These are phyloP conservation scores for Saccopteryx leptura DNA, from an alignment of 2,113 vertebrate genomes.

Conservation along the genomic window DNA sequence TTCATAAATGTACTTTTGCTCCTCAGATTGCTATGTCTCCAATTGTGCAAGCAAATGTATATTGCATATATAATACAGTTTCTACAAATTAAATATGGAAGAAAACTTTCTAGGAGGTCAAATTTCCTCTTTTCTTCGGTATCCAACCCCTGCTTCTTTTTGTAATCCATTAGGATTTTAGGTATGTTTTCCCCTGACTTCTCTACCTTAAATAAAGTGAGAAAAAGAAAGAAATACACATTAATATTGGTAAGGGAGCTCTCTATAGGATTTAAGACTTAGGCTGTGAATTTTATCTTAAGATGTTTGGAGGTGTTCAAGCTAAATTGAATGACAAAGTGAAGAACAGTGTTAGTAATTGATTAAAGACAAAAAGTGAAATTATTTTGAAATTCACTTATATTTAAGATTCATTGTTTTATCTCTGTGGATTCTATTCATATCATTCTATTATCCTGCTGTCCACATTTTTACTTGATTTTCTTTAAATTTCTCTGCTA, in stretches of 20 bases:
- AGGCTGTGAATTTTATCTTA: conserved; percentile 76
- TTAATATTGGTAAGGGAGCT: conserved; percentile 80
- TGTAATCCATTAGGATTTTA: conserved; percentile 77
- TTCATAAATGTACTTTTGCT: conserved; percentile 35
- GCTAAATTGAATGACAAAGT: conserved; percentile 73
- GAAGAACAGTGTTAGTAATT: conserved; percentile 34
- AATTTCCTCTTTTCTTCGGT: conserved; percentile 58
- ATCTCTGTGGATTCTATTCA: conserved; percentile 66
- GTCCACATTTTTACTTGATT: neutral
- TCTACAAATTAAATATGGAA: conserved; percentile 51
- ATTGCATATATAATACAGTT: neutral
- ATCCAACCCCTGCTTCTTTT: conserved; percentile 47
- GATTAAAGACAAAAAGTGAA: conserved; percentile 78
- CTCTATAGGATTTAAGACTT: conserved; percentile 82
- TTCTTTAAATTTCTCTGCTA: neutral
- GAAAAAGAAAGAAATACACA: conserved; percentile 59
- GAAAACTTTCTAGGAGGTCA: conserved; percentile 50
- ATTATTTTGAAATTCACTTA: conserved; percentile 74
- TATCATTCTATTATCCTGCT: neutral
- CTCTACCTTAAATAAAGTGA: conserved; percentile 63
- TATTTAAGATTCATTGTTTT: conserved; percentile 69
- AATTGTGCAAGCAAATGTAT: conserved; percentile 1
- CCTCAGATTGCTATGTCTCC: neutral
- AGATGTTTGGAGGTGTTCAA: conserved; percentile 71
- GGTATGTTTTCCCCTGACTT: conserved; percentile 68